A percentile compares a stretch with the other conserved stretches of the same genome.
Evolutionary conservation across 2,797 vertebrate species (phyloP).

Genomic region (Staurois parvus): DNA sequence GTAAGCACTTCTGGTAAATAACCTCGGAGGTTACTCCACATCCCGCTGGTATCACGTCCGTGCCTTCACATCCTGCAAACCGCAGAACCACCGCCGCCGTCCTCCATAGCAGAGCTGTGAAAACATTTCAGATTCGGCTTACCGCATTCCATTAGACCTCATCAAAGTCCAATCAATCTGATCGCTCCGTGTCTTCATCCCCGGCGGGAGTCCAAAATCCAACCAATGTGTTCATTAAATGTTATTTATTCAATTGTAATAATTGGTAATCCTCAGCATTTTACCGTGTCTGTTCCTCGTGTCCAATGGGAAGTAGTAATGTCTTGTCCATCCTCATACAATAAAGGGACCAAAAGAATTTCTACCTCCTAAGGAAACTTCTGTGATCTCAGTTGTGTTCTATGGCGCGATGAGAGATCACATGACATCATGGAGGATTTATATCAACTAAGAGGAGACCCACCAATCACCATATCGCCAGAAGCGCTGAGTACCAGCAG

Average conservation of each 20-base stretch:
- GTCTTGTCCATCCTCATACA: background rate
- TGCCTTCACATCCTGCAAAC: background rate
- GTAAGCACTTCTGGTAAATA: background rate
- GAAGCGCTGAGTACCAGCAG: no score
- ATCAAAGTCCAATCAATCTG: constrained; percentile 49
- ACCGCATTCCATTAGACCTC: constrained; percentile 41
- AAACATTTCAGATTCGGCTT: constrained; percentile 28
- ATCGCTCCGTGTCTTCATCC: constrained; percentile 33
- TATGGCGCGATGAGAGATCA: background rate
- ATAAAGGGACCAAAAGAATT: background rate
- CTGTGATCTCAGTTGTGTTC: background rate
- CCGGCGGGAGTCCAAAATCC: constrained; percentile 47
- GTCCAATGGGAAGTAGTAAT: background rate
- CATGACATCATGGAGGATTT: no score
- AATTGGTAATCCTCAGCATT: constrained; percentile 37
- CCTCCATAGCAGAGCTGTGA: background rate
- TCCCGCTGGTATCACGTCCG: background rate
- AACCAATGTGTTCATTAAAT: constrained; percentile 32
- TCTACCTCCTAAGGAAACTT: background rate
- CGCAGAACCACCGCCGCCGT: background rate
- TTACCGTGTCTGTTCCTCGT: constrained; percentile 20
- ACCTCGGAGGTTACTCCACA: background rate
- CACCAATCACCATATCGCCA: no score
- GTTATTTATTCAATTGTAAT: constrained; percentile 46
- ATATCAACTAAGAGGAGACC: no score